Evolutionary conservation across 2,113 vertebrate genomes (phyloP), one percentile per base, ranked within the genome.

Genomic region (Conger conger): DNA sequence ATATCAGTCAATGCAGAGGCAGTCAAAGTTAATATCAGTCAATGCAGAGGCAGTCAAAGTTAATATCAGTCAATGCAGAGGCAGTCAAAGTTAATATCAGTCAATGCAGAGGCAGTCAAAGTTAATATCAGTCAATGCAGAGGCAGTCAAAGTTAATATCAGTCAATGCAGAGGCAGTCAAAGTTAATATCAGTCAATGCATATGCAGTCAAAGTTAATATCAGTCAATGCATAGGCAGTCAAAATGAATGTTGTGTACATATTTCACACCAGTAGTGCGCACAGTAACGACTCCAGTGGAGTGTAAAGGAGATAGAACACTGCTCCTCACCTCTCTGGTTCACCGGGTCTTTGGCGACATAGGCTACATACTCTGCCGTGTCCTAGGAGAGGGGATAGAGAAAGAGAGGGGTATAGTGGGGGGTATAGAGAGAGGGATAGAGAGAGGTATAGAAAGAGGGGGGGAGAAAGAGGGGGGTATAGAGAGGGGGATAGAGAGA

Each of bases 311-410:
- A 9, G 35, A 73, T 76, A 76, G 42, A 83, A 17, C 16, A 33
- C 15, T 33, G 45, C 18, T 40, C 18, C 95, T 94, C 92, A 99
- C 98, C 98, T 98, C 98, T 96, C 93, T 99, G 98, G 92, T 99
- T 99, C 90, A 99, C 97, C 0, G 98, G 98, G 88, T 99, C 98
- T 97, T 99, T 99, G 96, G 98, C 98, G 94, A 99, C 98, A 1
- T 99, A 96, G 84, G 95, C 95, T 94, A 95, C 94, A 84, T 95
- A 96, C 90, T 95, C 95, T 77, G 95, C 95, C 73, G 95, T 95
- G 68, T 95, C 94, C 94, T 95, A 91, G 88, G 90, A 88, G 89
- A 84, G 35, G 81, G 88, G 85, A 90, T 87, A 82, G 89, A 89
- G 84, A 87, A 87, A 83, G 60, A 84, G 36, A 40, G 45, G 42